Evolutionary conservation across 2,888 invertebrate species (phyloP).

Genomic region (Notodonta dromedarius): DNA sequence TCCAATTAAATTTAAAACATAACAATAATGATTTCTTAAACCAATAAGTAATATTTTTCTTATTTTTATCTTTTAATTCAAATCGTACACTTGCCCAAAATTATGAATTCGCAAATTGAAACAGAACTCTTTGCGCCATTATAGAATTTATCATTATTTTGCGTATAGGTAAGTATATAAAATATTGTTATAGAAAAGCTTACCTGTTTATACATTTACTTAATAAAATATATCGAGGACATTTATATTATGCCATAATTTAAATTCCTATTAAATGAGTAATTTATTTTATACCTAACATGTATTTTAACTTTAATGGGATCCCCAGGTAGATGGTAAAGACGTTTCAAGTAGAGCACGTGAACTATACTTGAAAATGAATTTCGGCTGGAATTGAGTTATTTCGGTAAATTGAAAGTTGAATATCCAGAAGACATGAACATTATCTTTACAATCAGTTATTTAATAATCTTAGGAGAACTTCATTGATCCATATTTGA

Average conservation of each 20-base stretch:
- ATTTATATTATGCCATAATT: not conserved
- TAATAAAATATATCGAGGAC: constrained; percentile 1
- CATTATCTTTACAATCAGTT: too few relatives aligned
- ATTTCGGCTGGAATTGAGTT: too few relatives aligned
- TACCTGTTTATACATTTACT: not conserved
- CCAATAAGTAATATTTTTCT: not conserved
- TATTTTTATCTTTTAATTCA: not conserved
- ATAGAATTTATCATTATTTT: too few relatives aligned
- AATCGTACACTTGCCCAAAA: not conserved
- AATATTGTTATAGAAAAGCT: not conserved
- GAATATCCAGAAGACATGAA: too few relatives aligned
- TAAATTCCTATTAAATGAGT: not conserved
- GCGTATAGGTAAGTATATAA: not conserved
- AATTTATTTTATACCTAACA: not conserved
- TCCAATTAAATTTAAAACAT: not conserved
- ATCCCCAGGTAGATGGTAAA: too few relatives aligned
- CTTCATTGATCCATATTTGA: too few relatives aligned
- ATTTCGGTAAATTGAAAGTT: too few relatives aligned
- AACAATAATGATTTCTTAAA: constrained; percentile 2
- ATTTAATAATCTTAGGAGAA: too few relatives aligned
- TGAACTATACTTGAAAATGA: too few relatives aligned
- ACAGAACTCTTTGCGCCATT: not conserved
- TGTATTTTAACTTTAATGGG: too few relatives aligned
- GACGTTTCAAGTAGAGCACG: too few relatives aligned
- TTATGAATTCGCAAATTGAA: not conserved